Conservation (phyloP, 2,113 vertebrate species). For the Corydoras maculifer region DNA sequence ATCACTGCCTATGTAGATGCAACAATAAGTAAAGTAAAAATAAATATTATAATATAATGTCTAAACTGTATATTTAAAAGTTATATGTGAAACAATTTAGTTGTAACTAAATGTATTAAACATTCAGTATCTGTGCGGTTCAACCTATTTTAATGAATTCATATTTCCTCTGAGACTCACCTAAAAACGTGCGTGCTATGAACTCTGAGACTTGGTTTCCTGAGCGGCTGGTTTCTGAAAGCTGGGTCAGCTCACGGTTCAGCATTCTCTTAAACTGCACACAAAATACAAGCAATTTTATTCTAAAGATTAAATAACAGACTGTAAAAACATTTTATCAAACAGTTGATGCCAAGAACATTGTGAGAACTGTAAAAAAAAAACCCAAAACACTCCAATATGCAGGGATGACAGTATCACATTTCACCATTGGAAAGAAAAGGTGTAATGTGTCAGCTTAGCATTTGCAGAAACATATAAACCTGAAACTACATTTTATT, state of each 20-base stretch:
- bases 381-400: too few species aligned
- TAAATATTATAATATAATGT: too few species aligned
- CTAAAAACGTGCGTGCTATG: slow-evolving; percentile 81
- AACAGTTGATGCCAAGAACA: too few species aligned
- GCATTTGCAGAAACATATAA: too few species aligned
- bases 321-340: too few species aligned
- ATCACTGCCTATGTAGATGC: too few species aligned
- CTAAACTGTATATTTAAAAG: neutral
- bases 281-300: neutral
- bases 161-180: slow-evolving; percentile 59
- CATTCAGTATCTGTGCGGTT: neutral
- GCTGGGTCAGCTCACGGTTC: slow-evolving; percentile 81
- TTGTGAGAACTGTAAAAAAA: too few species aligned
- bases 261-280: slow-evolving; percentile 89
- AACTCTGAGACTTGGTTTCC: slow-evolving; percentile 92
- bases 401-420: too few species aligned
- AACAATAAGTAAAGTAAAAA: too few species aligned
- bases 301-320: neutral
- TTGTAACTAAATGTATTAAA: neutral
- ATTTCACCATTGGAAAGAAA: too few species aligned
- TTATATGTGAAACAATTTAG: neutral
- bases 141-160: neutral
- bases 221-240: slow-evolving; percentile 85
- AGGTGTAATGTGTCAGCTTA: too few species aligned
- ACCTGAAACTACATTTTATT: too few species aligned